These are phyloP conservation scores for Mionectes olivaceus DNA, from an alignment of 2,797 vertebrate genomes.

Conservation along the genomic window DNA sequence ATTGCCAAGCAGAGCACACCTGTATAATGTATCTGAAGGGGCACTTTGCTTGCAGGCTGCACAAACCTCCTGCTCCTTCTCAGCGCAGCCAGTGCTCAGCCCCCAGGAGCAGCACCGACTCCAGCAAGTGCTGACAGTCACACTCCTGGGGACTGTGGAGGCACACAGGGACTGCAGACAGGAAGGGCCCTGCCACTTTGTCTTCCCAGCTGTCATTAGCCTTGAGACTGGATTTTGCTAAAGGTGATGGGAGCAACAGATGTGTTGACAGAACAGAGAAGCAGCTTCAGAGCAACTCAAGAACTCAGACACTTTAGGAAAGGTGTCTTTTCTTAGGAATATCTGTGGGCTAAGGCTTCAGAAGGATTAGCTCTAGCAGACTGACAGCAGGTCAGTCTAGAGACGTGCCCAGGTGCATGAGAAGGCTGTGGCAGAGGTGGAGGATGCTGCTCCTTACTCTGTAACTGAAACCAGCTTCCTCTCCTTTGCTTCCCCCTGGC, in stretches of 20 bases:
- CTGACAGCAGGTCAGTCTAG: neutral
- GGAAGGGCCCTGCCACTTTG: neutral
- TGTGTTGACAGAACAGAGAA: neutral
- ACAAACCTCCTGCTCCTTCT: neutral
- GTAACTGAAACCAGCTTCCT: neutral
- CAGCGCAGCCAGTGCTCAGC: neutral
- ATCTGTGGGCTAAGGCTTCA: neutral
- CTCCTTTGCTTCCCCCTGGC: neutral
- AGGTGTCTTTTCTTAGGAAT: neutral
- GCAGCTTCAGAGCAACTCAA: neutral
- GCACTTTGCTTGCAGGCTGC: neutral
- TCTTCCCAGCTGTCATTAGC: neutral
- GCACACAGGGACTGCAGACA: neutral
- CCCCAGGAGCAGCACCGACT: neutral
- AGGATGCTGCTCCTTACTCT: neutral
- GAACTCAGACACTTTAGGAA: neutral
- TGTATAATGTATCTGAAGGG: neutral
- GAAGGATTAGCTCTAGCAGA: neutral
- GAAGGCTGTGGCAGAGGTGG: neutral
- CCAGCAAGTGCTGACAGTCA: accelerated
- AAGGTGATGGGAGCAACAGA: neutral
- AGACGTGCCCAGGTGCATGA: neutral
- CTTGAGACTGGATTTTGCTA: neutral
- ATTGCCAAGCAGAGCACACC: neutral
- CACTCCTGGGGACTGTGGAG: accelerated